Percentiles rank a stretch among this genome's conserved stretches.
phyloP scores from a whole-genome alignment of 2,797 vertebrate genomes.

The Bradypus variegatus region DNA sequence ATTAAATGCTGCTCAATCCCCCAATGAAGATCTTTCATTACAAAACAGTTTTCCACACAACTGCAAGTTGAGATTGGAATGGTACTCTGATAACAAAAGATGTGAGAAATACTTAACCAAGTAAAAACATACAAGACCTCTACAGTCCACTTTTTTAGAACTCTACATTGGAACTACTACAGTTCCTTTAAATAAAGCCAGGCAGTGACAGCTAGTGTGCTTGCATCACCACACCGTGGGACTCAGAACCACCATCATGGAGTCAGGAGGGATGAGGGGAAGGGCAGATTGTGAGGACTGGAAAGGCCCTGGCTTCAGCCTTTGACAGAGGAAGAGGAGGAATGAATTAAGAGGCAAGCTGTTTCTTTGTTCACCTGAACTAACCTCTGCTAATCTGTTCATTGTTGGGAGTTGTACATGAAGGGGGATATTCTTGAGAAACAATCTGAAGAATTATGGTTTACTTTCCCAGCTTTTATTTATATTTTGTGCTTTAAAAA shows the following conservation, averaged over 20 bases:
- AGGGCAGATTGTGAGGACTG: neutral
- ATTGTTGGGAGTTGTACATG: slow-evolving; percentile 54
- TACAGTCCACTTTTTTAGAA: slow-evolving; percentile 54
- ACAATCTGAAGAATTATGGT: slow-evolving; percentile 45
- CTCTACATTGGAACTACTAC: slow-evolving; percentile 63
- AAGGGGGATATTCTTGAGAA: slow-evolving; percentile 52
- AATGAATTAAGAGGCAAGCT: slow-evolving; percentile 26
- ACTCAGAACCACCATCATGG: slow-evolving; percentile 50
- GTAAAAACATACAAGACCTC: slow-evolving; percentile 72
- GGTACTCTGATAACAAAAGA: slow-evolving; percentile 84
- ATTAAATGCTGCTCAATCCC: slow-evolving; percentile 90
- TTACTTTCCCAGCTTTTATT: slow-evolving; percentile 53
- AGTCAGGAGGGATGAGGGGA: slow-evolving; percentile 28
- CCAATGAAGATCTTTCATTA: slow-evolving; percentile 85
- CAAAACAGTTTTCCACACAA: slow-evolving; percentile 87
- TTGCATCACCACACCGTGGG: slow-evolving; percentile 27
- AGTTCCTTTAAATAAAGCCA: slow-evolving; percentile 72
- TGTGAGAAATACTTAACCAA: slow-evolving; percentile 77
- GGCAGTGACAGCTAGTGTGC: slow-evolving; percentile 47
- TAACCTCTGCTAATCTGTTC: slow-evolving; percentile 21
- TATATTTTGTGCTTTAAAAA: slow-evolving; percentile 51
- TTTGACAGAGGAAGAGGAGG: slow-evolving; percentile 26
- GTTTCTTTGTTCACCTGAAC: neutral
- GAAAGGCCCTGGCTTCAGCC: slow-evolving; percentile 53
- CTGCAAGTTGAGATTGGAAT: slow-evolving; percentile 88